These are phyloP conservation scores for Urocynchramus pylzowi DNA, from an alignment of 2,113 vertebrate species.

Conservation along the genomic window DNA sequence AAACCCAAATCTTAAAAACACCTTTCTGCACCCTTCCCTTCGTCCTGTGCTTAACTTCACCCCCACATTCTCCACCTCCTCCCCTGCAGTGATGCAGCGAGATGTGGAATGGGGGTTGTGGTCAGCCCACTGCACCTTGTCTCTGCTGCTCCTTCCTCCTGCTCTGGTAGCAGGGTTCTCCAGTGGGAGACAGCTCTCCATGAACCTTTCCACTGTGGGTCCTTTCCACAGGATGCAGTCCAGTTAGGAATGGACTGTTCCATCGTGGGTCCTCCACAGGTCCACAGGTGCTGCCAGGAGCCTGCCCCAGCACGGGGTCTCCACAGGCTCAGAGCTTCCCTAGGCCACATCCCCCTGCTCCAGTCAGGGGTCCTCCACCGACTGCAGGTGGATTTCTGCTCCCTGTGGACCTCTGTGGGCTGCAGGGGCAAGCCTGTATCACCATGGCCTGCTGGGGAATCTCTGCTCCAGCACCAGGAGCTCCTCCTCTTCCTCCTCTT, in stretches of 20 bases:
- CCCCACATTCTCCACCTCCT: background rate
- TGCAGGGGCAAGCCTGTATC: background rate
- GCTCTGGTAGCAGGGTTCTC: background rate
- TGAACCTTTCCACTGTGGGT: background rate
- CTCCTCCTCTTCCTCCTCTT: background rate
- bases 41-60: background rate
- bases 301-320: background rate
- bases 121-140: background rate
- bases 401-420: background rate
- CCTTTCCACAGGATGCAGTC: background rate
- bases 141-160: background rate
- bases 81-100: background rate
- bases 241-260: background rate
- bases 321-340: too few relatives aligned
- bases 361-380: background rate
- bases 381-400: background rate
- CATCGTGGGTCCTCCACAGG: fast-evolving
- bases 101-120: background rate
- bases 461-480: background rate
- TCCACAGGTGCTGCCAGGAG: background rate
- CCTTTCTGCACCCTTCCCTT: background rate
- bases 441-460: background rate
- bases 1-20: background rate
- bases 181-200: background rate
- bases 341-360: background rate